Conservation (phyloP, 2,888 invertebrate species). For the Epistrophe grossulariae region DNA sequence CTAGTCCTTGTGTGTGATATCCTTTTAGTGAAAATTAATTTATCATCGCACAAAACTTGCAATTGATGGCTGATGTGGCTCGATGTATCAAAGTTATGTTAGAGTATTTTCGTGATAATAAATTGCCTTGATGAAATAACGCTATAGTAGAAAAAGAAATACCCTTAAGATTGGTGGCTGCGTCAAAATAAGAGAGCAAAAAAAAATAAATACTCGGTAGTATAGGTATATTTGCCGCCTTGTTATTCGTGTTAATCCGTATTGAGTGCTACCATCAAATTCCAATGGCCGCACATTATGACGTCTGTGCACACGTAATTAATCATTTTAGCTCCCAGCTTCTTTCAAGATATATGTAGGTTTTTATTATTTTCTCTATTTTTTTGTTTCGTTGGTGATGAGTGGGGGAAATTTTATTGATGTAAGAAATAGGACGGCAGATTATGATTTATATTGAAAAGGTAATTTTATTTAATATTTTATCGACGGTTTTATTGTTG, state of each 20-base stretch:
- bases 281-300: conserved; percentile 75
- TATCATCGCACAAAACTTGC: conserved; percentile 65
- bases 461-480: conserved; percentile 25
- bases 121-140: conserved; percentile 32
- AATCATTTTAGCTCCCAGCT: conserved; percentile 56
- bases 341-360: not conserved
- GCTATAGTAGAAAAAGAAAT: not conserved
- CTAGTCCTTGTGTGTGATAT: conserved; percentile 29
- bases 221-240: conserved; percentile 21
- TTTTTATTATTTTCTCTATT: not conserved
- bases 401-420: not conserved
- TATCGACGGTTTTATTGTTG: conserved; percentile 25
- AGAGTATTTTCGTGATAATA: conserved; percentile 19
- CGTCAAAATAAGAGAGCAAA: conserved; percentile 9
- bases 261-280: conserved; percentile 73
- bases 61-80: conserved; percentile 42
- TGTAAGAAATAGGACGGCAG: conserved; percentile 12
- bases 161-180: conserved; percentile 8
- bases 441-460: conserved; percentile 44
- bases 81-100: conserved; percentile 21
- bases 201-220: not conserved
- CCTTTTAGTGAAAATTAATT: conserved; percentile 71
- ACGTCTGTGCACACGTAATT: conserved; percentile 72
- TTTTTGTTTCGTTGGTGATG: not conserved
- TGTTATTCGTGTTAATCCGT: conserved; percentile 66